phyloP scores from a whole-genome alignment of 37 sponge, comb jelly and placozoan genomes.

The Amphimedon queenslandica region DNA sequence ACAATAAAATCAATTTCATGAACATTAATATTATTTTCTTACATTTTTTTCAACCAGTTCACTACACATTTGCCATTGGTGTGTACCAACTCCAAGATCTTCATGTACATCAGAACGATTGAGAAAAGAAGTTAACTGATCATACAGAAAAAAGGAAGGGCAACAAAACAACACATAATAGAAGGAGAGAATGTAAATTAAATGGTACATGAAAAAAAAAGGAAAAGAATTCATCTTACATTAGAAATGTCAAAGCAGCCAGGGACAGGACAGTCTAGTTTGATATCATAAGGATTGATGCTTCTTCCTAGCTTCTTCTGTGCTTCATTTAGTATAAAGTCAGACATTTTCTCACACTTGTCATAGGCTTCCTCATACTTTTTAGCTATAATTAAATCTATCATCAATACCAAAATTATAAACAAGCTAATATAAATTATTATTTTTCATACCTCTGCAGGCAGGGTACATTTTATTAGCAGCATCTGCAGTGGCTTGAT shows the following conservation, averaged over 20 bases:
- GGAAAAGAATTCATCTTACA: background rate
- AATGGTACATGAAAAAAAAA: no score
- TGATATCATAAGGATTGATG: background rate
- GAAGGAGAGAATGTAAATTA: no score
- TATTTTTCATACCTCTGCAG: conserved; percentile 41
- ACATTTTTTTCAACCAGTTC: no score
- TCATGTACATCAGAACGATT: background rate
- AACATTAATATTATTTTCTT: conserved; percentile 54
- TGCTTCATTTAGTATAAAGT: no score
- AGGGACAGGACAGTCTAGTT: background rate
- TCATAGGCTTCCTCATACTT: background rate
- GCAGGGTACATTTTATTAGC: conserved; percentile 45
- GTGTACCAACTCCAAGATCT: background rate
- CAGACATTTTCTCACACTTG: background rate
- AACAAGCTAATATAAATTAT: background rate
- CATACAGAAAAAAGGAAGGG: background rate
- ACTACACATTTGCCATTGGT: no score
- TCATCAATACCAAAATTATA: background rate
- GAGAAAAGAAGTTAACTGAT: background rate
- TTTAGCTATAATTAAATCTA: background rate
- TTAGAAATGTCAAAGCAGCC: background rate
- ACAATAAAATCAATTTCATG: conserved; percentile 39
- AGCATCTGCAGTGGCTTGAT: conserved; percentile 21
- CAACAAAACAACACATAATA: background rate
- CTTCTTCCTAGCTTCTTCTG: background rate